phyloP scores from a whole-genome alignment of 1,140 invertebrate genomes.

The Cherax destructor region DNA sequence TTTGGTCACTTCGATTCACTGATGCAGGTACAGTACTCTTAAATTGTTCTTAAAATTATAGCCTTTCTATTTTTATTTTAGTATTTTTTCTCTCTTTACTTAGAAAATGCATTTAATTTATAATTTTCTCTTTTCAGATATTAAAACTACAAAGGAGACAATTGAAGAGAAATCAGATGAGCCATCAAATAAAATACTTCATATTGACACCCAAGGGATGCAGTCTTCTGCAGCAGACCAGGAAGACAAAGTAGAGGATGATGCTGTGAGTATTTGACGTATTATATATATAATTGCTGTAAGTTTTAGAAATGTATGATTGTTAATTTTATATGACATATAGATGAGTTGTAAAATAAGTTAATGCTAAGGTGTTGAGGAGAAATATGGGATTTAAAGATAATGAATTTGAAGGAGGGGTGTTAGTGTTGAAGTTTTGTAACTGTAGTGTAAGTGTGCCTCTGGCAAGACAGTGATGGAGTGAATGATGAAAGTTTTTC shows the following conservation, averaged over 20 bases:
- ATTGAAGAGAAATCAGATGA: slow-evolving; percentile 74
- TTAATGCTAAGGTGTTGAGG: too few species aligned
- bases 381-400: too few species aligned
- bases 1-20: slow-evolving; percentile 82
- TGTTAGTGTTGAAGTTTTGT: too few species aligned
- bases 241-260: slow-evolving; percentile 32
- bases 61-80: neutral
- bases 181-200: slow-evolving; percentile 46
- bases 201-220: slow-evolving; percentile 39
- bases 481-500: too few species aligned
- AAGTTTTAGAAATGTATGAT: neutral
- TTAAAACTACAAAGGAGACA: slow-evolving; percentile 79
- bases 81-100: too few species aligned
- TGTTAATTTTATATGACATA: neutral
- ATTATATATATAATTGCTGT: neutral
- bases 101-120: neutral
- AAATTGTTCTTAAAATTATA: neutral
- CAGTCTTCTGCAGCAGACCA: neutral
- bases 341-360: too few species aligned
- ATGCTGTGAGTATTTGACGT: slow-evolving; percentile 40
- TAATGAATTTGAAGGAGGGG: too few species aligned
- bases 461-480: too few species aligned
- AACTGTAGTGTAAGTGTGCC: too few species aligned
- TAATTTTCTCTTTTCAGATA: neutral
- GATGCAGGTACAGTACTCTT: neutral